A percentile compares a stretch with the other conserved stretches of the same genome.
These are phyloP conservation scores for Sebastes aleutianus DNA, from an alignment of 2,797 vertebrate genomes.

Conservation along the genomic window DNA sequence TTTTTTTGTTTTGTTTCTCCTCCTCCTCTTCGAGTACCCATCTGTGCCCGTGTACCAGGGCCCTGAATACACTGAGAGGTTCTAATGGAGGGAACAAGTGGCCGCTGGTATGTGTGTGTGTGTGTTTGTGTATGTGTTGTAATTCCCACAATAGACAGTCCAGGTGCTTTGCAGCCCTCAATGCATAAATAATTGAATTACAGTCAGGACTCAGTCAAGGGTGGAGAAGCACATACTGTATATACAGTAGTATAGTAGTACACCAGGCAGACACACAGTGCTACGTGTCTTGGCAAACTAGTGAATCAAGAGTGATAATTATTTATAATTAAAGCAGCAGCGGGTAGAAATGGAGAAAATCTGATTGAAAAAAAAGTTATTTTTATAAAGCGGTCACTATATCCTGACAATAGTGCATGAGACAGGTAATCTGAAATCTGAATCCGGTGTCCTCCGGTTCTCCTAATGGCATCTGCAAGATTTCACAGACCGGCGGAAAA, in stretches of 20 bases:
- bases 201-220: background rate
- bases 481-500: too few species aligned
- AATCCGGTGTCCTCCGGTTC: too few species aligned
- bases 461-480: too few species aligned
- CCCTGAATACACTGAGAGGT: slow-evolving; percentile 30
- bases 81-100: slow-evolving; percentile 41
- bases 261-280: background rate
- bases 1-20: background rate
- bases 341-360: too few species aligned
- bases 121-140: background rate
- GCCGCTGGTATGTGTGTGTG: slow-evolving; percentile 5
- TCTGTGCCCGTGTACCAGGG: slow-evolving; percentile 36
- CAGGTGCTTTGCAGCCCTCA: slow-evolving; percentile 5
- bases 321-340: background rate
- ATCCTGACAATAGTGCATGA: too few species aligned
- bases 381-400: too few species aligned
- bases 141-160: slow-evolving; percentile 1
- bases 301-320: background rate
- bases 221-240: background rate
- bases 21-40: slow-evolving; percentile 30
- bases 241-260: background rate
- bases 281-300: background rate
- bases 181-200: slow-evolving; percentile 41
- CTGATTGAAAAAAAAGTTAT: too few species aligned
- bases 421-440: too few species aligned